Base-by-base conservation (phyloP, 2,888 invertebrate species). In the Apoda limacodes region DNA sequence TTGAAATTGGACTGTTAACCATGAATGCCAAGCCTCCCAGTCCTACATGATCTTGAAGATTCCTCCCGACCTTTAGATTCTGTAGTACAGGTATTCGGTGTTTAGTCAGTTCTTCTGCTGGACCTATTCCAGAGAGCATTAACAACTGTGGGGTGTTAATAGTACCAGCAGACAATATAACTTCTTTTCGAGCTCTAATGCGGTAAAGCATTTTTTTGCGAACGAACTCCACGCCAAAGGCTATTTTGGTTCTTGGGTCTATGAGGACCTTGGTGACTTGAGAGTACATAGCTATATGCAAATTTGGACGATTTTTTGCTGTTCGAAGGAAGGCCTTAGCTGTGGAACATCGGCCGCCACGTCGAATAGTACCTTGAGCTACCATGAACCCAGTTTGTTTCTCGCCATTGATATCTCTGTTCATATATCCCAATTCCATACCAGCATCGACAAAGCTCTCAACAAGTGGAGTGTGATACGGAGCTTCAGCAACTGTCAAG, bases 81-180 rank as follows among this genome's bases (percentile, higher is more conserved):
- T 91, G 88, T 28, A 94, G 85, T 0, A 93, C 72, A 0, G 92
- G 92, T 45, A 95, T 93, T 29, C 86, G 82, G 45, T 88, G 86
- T 46, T 88, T 85, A n/a, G 81, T 69, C 33, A 93, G 55, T 48
- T 93, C 88, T 11, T 85, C 85, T 28, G 84, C 81, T 0, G 91
- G 91, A 0, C 93, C 93, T 7, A 97, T 84, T 0, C 97, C 98
- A 5, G 95, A 95, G 1, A 98, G 65, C 94, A 98, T 94, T 21
- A 98, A 67, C 2, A 98, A 55, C 58, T 99, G 98, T 0, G 98
- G 95, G 0, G 96, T 92, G 58, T 96, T 97, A 0, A 99, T 85
- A 0, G 97, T 86, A 1, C 98, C 98, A 0, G 90, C 95, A 1
- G 93, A 92, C 2, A 98, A 57, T 27, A 98, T 90, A 0, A 98